Conservation (phyloP, 2,113 vertebrate genomes). For the Poeciliopsis turrubarensis region DNA sequence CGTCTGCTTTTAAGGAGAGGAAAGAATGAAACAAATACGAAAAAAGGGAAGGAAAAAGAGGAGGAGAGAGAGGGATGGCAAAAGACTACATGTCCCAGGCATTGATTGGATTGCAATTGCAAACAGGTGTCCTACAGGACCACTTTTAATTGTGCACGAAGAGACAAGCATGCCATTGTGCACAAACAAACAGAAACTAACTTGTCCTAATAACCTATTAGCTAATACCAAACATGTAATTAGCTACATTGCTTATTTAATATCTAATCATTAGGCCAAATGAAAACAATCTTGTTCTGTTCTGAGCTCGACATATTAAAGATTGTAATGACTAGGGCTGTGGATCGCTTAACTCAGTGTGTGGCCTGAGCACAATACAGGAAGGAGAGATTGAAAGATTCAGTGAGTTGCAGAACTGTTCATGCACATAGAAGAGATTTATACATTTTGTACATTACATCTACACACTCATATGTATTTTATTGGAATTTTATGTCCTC, state of each 20-base stretch:
- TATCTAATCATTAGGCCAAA: conserved; percentile 76
- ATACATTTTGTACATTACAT: no score
- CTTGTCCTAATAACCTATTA: conserved; percentile 63
- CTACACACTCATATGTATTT: no score
- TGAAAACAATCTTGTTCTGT: conserved; percentile 65
- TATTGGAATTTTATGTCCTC: no score
- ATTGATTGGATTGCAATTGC: conserved; percentile 70
- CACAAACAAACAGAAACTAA: conserved; percentile 44
- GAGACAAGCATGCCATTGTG: conserved; percentile 39
- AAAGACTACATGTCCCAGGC: conserved; percentile 53
- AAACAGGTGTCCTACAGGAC: conserved; percentile 65
- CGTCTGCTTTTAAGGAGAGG: conserved; percentile 62
- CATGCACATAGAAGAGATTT: not conserved
- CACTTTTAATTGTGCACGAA: conserved; percentile 60
- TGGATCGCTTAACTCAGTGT: conserved; percentile 52
- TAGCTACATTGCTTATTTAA: conserved; percentile 67
- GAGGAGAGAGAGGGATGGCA: conserved; percentile 17
- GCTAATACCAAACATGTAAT: conserved; percentile 71
- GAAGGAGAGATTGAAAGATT: conserved; percentile 27
- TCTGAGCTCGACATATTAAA: conserved; percentile 61
- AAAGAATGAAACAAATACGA: conserved; percentile 49
- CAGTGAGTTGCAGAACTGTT: conserved; percentile 1
- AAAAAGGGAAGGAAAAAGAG: conserved; percentile 16
- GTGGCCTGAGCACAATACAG: conserved; percentile 41
- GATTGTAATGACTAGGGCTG: conserved; percentile 52